Base-by-base conservation (phyloP, 53 echinoderm and acorn worm genomes). In the Luidia sarsii region DNA sequence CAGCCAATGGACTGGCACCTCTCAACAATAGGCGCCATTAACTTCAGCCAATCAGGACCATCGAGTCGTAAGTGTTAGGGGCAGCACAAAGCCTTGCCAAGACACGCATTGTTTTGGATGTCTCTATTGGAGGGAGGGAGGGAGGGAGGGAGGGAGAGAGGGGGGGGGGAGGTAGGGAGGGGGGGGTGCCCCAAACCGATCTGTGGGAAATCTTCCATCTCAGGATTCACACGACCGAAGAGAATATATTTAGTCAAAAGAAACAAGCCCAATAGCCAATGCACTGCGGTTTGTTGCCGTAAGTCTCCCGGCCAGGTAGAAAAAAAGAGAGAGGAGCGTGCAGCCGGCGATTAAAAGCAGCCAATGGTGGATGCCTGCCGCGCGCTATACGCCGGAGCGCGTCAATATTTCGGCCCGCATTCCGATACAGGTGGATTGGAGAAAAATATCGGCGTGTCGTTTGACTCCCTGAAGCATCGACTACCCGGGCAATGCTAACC, bases 171-270 rank as follows among this genome's bases (percentile, higher is more conserved):
- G n/a, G n/a, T n/a, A n/a, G n/a, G n/a, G n/a, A n/a, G n/a, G n/a
- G n/a, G n/a, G n/a, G n/a, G n/a, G n/a, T n/a, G n/a, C n/a, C n/a
- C 41, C 6, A 41, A 45, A 65, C 24, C 45, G 77, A 61, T 77
- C 61, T 43, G 77, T 77, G 77, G 77, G 77, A 77, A 77, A 48
- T 77, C 77, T 77, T 77, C 77, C 43, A 60, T 39, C 22, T 68
- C 10, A 15, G 68, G 41, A 57, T 82, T 67, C 68, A 82, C 68
- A 82, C 67, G 82, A 82, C 67, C 52, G 50, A 4, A 32, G 43
- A 57, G 59, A 41, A 18, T 41, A n/a, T 57, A 39, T 5, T 18
- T 0, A 7, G 41, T 14, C 15, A 56, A 57, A 55, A 68, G 51
- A 57, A 64, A n/a, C n/a, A 28, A 37, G 16, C 67, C 67, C 45